A percentile compares a stretch with the other conserved stretches of the same genome.
These are phyloP conservation scores for Aethina tumida DNA, from an alignment of 1,140 invertebrate genomes.

Conservation along the genomic window DNA sequence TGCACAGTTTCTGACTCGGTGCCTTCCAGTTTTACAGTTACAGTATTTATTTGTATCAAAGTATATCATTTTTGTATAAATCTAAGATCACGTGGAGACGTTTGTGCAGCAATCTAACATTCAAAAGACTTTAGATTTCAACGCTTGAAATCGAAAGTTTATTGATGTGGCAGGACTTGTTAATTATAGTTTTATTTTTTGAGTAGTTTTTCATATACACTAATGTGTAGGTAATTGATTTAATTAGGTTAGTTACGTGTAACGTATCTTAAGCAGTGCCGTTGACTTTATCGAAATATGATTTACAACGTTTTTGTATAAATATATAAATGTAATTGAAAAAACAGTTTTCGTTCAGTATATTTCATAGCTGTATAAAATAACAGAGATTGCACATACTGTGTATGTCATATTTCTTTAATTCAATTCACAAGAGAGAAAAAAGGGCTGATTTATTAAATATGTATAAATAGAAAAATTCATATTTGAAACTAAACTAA, in stretches of 20 bases:
- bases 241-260: conserved; percentile 19
- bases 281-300: conserved; percentile 19
- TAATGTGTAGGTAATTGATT: conserved; percentile 17
- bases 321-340: conserved; percentile 4
- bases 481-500: conserved; percentile 14
- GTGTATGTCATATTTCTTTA: conserved; percentile 25
- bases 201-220: conserved; percentile 20
- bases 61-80: no score
- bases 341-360: conserved; percentile 5
- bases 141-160: no score
- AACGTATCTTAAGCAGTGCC: conserved; percentile 14
- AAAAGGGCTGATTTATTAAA: conserved; percentile 28
- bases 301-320: conserved; percentile 14
- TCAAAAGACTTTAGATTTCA: no score
- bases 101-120: no score
- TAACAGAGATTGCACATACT: no score
- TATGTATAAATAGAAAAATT: conserved; percentile 22
- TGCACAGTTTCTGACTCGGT: no score
- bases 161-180: background rate
- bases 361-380: conserved; percentile 3
- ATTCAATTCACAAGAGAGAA: conserved; percentile 28
- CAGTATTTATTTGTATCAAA: no score
- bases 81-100: no score
- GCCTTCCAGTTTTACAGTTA: no score
- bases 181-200: conserved; percentile 8